Evolutionary conservation across 2,797 vertebrate genomes (phyloP).

Genomic region (Phoxinus dragarum): DNA sequence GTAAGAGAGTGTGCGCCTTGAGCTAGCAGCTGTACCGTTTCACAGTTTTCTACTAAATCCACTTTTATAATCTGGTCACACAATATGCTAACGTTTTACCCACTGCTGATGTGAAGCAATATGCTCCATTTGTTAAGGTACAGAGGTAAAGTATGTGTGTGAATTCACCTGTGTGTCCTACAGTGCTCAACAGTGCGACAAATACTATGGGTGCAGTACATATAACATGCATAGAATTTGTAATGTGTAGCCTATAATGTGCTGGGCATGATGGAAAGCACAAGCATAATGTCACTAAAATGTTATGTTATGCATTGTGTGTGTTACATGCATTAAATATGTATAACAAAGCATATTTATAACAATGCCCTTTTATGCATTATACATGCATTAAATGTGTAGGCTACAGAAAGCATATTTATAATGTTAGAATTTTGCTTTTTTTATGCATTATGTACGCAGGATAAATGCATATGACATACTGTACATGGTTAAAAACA

Average conservation of each 20-base stretch:
- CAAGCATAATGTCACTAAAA: neutral
- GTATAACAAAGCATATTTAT: neutral
- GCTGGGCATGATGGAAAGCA: neutral
- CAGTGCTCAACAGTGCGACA: conserved; percentile 31
- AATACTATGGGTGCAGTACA: neutral
- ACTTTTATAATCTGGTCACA: conserved; percentile 59
- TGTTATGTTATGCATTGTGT: neutral
- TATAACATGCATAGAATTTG: conserved; percentile 17
- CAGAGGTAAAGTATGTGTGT: conserved; percentile 49
- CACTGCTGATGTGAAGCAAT: conserved; percentile 59
- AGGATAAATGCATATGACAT: neutral
- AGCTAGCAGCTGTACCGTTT: conserved; percentile 58
- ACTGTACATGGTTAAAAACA: neutral
- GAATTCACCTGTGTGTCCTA: conserved; percentile 32
- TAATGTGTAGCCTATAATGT: conserved; percentile 1
- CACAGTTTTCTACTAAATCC: conserved; percentile 61
- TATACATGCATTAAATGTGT: conserved; percentile 22
- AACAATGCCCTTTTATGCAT: neutral
- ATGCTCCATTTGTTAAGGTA: conserved; percentile 57
- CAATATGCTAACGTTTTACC: conserved; percentile 63
- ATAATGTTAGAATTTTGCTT: neutral
- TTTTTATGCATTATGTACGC: neutral
- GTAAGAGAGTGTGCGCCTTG: conserved; percentile 47
- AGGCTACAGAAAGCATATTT: neutral
- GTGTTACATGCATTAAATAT: neutral